Conservation (phyloP, 2,888 invertebrate species). For the Eristalis tenax region DNA sequence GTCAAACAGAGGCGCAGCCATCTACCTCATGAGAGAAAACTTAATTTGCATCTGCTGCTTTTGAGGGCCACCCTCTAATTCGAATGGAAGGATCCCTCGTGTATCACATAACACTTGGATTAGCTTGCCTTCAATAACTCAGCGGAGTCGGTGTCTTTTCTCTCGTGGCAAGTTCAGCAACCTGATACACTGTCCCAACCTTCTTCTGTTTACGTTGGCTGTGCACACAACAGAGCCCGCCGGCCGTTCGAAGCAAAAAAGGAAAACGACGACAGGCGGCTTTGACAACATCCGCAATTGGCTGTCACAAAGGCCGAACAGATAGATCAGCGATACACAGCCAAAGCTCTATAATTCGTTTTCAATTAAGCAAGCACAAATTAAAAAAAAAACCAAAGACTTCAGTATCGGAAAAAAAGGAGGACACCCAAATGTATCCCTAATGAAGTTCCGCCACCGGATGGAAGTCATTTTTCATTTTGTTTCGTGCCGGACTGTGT, state of each 20-base stretch:
- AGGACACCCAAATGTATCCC: conserved; percentile 13
- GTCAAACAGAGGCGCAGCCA: background rate
- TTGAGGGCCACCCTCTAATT: background rate
- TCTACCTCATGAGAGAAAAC: background rate
- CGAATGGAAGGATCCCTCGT: background rate
- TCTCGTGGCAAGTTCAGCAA: background rate
- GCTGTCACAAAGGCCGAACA: conserved; percentile 42
- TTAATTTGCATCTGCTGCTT: conserved; percentile 1
- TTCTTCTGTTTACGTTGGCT: background rate
- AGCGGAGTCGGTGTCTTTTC: background rate
- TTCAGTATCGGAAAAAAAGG: background rate
- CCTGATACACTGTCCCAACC: background rate
- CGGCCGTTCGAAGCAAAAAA: too few relatives aligned
- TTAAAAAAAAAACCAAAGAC: conserved; percentile 3
- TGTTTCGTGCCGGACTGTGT: background rate
- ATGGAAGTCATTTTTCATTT: conserved; percentile 58
- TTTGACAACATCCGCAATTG: background rate
- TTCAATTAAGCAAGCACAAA: conserved; percentile 57
- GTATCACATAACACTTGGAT: background rate
- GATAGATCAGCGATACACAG: conserved; percentile 13
- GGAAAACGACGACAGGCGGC: background rate
- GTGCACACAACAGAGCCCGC: too few relatives aligned
- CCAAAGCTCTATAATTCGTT: conserved; percentile 56
- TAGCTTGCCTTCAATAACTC: background rate
- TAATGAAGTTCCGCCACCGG: conserved; percentile 55